Percentiles rank a stretch among this genome's conserved stretches.
These are phyloP conservation scores for Pachydiplax longipennis DNA, from an alignment of 2,888 invertebrate species.

Conservation along the genomic window DNA sequence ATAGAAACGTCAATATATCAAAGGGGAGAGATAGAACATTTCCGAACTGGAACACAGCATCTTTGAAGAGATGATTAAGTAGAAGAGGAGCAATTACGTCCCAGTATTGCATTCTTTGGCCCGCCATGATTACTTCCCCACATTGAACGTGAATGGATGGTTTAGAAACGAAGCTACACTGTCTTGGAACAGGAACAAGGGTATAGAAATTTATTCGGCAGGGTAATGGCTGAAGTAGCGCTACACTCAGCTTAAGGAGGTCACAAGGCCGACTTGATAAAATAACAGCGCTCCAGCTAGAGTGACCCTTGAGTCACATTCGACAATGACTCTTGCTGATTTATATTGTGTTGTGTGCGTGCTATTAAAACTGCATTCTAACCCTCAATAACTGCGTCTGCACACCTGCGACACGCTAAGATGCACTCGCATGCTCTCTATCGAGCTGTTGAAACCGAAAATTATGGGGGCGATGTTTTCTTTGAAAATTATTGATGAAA, in stretches of 20 bases:
- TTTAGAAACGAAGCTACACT: background rate
- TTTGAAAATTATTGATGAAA: too few species aligned
- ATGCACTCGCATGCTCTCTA: background rate
- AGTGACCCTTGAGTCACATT: background rate
- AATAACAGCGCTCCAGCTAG: background rate
- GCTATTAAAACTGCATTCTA: background rate
- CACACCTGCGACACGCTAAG: background rate
- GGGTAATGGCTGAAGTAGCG: background rate
- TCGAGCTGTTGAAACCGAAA: too few species aligned
- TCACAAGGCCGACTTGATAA: background rate
- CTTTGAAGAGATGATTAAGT: too few species aligned
- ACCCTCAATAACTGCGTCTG: background rate
- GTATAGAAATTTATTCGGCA: background rate
- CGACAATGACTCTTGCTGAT: conserved; percentile 2
- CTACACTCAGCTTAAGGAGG: background rate
- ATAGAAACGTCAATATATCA: too few species aligned
- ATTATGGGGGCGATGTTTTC: too few species aligned
- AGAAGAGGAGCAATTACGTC: too few species aligned
- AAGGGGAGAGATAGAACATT: too few species aligned
- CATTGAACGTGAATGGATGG: background rate
- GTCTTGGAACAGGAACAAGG: background rate
- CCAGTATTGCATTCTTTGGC: too few species aligned
- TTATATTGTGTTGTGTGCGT: background rate
- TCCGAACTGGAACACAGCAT: too few species aligned
- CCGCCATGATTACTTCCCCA: background rate